Evolutionary conservation across 2,797 vertebrate genomes (phyloP).

Genomic region (Pseudomugil tenellus): DNA sequence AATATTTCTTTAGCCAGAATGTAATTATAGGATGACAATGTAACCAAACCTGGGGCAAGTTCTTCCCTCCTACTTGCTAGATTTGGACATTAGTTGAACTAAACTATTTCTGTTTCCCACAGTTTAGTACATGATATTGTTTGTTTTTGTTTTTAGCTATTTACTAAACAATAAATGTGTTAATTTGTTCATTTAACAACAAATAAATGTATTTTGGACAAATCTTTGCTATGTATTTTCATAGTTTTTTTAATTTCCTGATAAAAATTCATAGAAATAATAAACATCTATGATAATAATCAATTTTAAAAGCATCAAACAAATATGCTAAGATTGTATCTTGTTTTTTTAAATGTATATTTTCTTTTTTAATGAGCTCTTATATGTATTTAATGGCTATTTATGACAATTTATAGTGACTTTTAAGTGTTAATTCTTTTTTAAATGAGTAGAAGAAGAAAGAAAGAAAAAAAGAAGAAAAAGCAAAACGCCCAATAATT

Average conservation of each 20-base stretch:
- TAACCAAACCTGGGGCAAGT: too few relatives aligned
- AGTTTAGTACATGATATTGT: background rate
- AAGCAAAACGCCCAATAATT: constrained; percentile 45
- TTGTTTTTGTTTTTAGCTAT: background rate
- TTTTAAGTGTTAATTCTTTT: background rate
- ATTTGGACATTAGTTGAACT: background rate
- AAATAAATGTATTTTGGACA: background rate
- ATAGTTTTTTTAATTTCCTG: too few relatives aligned
- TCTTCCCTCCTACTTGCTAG: background rate
- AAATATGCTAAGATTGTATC: too few relatives aligned
- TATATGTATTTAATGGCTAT: background rate
- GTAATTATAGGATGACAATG: background rate
- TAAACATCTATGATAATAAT: too few relatives aligned
- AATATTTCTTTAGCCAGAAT: background rate
- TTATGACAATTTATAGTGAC: background rate
- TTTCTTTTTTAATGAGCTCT: too few relatives aligned
- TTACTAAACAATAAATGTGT: background rate
- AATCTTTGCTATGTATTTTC: background rate
- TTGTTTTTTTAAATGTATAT: too few relatives aligned
- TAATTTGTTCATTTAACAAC: too few relatives aligned
- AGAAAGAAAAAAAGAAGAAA: background rate
- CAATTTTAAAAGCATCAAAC: too few relatives aligned
- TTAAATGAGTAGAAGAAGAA: too few relatives aligned
- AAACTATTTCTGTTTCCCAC: background rate
- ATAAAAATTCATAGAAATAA: too few relatives aligned